Percentiles rank a stretch among this genome's conserved stretches.
phyloP scores from a whole-genome alignment of 2,888 invertebrate species.

The Lepeophtheirus nordmannii region DNA sequence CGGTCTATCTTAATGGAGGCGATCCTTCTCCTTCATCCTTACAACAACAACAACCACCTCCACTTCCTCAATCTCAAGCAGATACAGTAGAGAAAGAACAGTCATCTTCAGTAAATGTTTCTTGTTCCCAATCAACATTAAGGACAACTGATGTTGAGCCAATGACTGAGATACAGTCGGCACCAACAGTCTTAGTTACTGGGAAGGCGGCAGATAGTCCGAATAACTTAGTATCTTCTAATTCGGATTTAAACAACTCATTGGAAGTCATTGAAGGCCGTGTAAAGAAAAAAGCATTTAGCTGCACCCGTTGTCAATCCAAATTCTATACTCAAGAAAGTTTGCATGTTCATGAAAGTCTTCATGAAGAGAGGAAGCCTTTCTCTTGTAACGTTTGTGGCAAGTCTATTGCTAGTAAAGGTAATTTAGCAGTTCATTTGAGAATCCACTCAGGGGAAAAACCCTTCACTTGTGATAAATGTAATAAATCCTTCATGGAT shows the following conservation, averaged over 20 bases:
- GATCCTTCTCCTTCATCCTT: not conserved
- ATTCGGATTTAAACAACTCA: not conserved
- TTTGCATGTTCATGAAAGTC: slow-evolving; percentile 8
- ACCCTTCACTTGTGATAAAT: slow-evolving; percentile 13
- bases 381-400: slow-evolving; percentile 7
- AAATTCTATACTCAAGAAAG: slow-evolving; percentile 11
- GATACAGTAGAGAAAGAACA: too few relatives aligned
- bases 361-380: slow-evolving; percentile 4
- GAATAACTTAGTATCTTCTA: not conserved
- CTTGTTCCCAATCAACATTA: not conserved
- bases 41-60: not conserved
- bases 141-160: not conserved
- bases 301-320: not conserved
- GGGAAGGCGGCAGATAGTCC: not conserved
- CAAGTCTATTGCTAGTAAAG: not conserved
- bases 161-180: not conserved
- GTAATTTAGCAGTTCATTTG: slow-evolving; percentile 7
- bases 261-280: not conserved
- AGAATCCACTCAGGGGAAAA: slow-evolving; percentile 11
- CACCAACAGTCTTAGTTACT: too few relatives aligned
- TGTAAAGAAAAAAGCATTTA: slow-evolving; percentile 14
- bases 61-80: too few relatives aligned
- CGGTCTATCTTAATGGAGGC: not conserved
- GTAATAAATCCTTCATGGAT: slow-evolving; percentile 8
- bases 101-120: not conserved